Conservation (phyloP, 2,888 invertebrate species). For the Rotaria sp. region DNA sequence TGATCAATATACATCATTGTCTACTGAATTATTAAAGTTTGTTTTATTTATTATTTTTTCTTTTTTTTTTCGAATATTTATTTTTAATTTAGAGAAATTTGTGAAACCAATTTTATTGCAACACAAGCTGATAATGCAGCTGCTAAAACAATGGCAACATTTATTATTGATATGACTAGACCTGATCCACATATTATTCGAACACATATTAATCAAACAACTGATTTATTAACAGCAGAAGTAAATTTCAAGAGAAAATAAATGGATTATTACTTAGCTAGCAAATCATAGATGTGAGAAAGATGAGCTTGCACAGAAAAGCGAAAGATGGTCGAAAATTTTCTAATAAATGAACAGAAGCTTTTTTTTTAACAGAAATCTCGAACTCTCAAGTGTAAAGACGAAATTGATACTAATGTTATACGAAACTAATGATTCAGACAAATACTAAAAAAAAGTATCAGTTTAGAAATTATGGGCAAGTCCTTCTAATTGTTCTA, state of each 20-base stretch:
- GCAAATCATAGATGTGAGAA: too few species aligned
- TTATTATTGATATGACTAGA: slow-evolving; percentile 5
- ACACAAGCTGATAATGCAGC: background rate
- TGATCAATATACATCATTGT: background rate
- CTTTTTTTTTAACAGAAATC: too few species aligned
- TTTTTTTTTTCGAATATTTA: background rate
- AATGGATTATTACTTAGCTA: background rate
- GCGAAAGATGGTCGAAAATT: too few species aligned
- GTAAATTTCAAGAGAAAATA: background rate
- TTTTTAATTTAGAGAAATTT: background rate
- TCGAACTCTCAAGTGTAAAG: too few species aligned
- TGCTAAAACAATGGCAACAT: slow-evolving; percentile 3
- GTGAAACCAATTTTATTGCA: background rate
- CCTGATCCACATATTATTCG: slow-evolving; percentile 13
- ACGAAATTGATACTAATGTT: too few species aligned
- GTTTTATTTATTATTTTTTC: background rate
- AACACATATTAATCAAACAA: background rate
- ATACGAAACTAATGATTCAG: too few species aligned
- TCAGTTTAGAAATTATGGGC: too few species aligned
- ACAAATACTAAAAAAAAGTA: too few species aligned
- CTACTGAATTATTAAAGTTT: slow-evolving; percentile 13
- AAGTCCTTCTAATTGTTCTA: too few species aligned
- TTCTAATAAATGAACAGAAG: too few species aligned
- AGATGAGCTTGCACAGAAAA: too few species aligned
- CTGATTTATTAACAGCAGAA: slow-evolving; percentile 19